Base-by-base conservation (phyloP, 2,797 vertebrate species). In the Delichon dasypus region DNA sequence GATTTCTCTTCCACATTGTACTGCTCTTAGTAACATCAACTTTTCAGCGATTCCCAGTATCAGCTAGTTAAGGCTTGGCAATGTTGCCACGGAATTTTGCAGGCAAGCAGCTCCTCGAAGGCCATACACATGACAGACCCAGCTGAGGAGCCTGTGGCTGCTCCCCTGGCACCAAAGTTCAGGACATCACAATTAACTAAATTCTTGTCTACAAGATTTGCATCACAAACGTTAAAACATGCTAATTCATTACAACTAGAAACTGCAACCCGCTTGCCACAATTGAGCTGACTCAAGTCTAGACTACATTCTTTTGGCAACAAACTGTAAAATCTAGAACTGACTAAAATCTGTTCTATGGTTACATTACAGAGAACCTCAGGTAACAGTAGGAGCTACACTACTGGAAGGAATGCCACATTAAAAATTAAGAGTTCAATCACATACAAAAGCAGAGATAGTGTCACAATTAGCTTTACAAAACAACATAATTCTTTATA, bases 401-500 rank as follows among this genome's bases (percentile, higher is more conserved):
- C 16, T 64, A 73, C 81, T 90, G 57, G 65, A 89, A 94, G 93
- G 62, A 94, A 91, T 42, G 92, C 18, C 62, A 92, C 93, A 97
- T 95, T 96, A 93, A 96, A 97, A 97, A 96, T 96, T 93, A 95
- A 93, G 85, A 95, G 75, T 96, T 94, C 57, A 68, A 87, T 95
- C 93, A 91, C 96, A 96, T 62, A 92, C 85, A 93, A 73, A 72
- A 89, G 65, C 67, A 87, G 87, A 15, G 85, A 97, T 90, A 97
- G 38, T 5, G 55, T 96, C 94, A 95, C 95, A 96, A 95, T 97
- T 96, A 96, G 76, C 85, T 95, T 91, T 89, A 90, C 50, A 93
- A 93, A 97, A 93, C 87, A 91, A 61, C 54, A 87, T 71, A 34
- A 74, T 81, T 96, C 54, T 94, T 95, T 93, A 90, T 44, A 93